Evolutionary conservation across 2,797 vertebrate species (phyloP).

Genomic region (Urocyon cinereoargenteus): DNA sequence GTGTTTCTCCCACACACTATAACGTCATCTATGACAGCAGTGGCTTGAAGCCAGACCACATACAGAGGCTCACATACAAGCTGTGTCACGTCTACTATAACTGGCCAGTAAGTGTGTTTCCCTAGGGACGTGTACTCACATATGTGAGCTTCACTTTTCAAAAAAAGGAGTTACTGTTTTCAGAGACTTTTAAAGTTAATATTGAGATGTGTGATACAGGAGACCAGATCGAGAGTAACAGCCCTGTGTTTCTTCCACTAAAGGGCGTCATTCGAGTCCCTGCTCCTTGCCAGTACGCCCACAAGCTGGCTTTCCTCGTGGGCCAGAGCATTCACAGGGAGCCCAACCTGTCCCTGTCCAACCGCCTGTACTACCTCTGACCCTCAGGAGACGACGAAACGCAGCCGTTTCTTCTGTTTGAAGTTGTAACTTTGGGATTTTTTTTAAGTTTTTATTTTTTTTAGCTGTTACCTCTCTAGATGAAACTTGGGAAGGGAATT

Average conservation of each 20-base stretch:
- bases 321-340: slow-evolving; percentile 96
- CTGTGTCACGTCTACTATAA: slow-evolving; percentile 98
- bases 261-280: slow-evolving; percentile 96
- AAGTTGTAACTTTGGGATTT: neutral
- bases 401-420: neutral
- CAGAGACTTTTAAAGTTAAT: neutral
- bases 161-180: neutral
- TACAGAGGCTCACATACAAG: slow-evolving; percentile 98
- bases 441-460: neutral
- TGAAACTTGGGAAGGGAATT: neutral
- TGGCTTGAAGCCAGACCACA: slow-evolving; percentile 95
- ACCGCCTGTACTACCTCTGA: slow-evolving; percentile 94
- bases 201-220: fast-evolving
- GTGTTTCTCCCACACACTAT: slow-evolving; percentile 96
- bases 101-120: slow-evolving; percentile 92
- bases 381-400: neutral
- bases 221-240: neutral
- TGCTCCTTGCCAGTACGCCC: slow-evolving; percentile 97
- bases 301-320: slow-evolving; percentile 97
- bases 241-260: neutral
- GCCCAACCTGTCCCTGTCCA: slow-evolving; percentile 90
- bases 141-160: neutral
- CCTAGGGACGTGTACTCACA: neutral
- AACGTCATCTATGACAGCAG: slow-evolving; percentile 96
- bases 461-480: neutral